These are phyloP conservation scores for Psephotus haematonotus DNA, from an alignment of 2,113 vertebrate species.

Conservation along the genomic window DNA sequence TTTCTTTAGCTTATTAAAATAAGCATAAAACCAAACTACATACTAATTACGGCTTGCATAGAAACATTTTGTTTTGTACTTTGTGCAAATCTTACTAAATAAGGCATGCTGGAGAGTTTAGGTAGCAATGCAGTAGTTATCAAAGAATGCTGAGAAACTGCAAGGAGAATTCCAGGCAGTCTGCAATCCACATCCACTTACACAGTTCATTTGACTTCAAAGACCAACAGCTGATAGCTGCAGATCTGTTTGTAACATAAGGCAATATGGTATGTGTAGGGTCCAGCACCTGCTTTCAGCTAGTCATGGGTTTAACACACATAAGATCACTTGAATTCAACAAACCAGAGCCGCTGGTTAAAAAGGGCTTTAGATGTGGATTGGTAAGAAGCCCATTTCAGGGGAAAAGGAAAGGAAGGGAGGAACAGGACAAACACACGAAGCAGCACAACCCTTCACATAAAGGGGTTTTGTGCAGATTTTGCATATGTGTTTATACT, in stretches of 20 bases:
- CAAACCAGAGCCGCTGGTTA: neutral
- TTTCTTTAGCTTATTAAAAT: conserved; percentile 49
- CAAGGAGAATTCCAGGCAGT: conserved; percentile 50
- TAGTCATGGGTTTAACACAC: neutral
- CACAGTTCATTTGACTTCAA: conserved; percentile 30
- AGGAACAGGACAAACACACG: neutral
- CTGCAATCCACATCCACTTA: conserved; percentile 48
- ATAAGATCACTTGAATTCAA: conserved; percentile 34
- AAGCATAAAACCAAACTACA: conserved; percentile 35
- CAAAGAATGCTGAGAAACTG: conserved; percentile 33
- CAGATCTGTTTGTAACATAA: conserved; percentile 23
- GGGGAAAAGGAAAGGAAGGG: neutral
- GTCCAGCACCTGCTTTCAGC: conserved; percentile 44
- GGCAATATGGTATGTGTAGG: conserved; percentile 59
- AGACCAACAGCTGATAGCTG: conserved; percentile 41
- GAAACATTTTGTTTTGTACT: conserved; percentile 39
- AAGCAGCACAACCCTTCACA: neutral
- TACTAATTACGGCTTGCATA: conserved; percentile 65
- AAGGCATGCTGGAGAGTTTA: conserved; percentile 64
- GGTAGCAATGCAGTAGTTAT: conserved; percentile 2
- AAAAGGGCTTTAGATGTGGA: neutral
- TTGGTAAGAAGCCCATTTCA: neutral
- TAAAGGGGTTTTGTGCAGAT: neutral
- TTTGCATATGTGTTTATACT: neutral
- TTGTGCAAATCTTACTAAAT: conserved; percentile 73